Base-by-base conservation (phyloP, 2,888 invertebrate species). In the Ctena decussata region DNA sequence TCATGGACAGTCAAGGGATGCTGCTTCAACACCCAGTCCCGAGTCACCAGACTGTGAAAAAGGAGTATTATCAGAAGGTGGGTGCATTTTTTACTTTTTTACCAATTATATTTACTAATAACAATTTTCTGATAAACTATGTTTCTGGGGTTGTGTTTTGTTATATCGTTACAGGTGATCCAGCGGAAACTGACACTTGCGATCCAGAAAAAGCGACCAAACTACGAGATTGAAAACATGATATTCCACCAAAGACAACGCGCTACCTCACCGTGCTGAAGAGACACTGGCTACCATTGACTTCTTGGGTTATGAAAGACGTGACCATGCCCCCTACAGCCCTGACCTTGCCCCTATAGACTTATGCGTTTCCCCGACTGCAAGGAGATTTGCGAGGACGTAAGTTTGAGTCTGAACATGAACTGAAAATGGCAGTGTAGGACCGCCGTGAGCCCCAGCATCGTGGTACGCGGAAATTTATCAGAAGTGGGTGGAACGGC, bases 1-100 rank as follows among this genome's bases (percentile, higher is more conserved):
- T n/a, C n/a, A n/a, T n/a, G n/a, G 75, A 72, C 32, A 49, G 27
- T 11, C 32, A 21, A 32, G 35, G 74, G 60, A 75, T 80, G 49
- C 30, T 80, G 0, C 53, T 80, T 6, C 24, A 35, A 30, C 74
- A 73, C 65, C 60, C 39, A 18, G 65, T 73, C 12, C 73, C 44
- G 27, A 46, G 5, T n/a, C 3, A 5, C 12, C 53, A 53, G n/a
- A n/a, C n/a, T n/a, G n/a, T n/a, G n/a, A n/a, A n/a, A n/a, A n/a
- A 5, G n/a, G 21, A 21, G 53, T 53, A 53, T 18, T 41, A 41
- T 41, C 41, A 41, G 15, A 41, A 41, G 41, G 6, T 41, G 15
- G 15, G 6, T 41, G 6, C 8, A 41, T 41, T 41, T 6, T 41
- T 11, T 15, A 41, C 15, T 41, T 11, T 41, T 11, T 41, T 41